These are phyloP conservation scores for Cotesia glomerata DNA, from an alignment of 1,140 invertebrate species.

Conservation along the genomic window DNA sequence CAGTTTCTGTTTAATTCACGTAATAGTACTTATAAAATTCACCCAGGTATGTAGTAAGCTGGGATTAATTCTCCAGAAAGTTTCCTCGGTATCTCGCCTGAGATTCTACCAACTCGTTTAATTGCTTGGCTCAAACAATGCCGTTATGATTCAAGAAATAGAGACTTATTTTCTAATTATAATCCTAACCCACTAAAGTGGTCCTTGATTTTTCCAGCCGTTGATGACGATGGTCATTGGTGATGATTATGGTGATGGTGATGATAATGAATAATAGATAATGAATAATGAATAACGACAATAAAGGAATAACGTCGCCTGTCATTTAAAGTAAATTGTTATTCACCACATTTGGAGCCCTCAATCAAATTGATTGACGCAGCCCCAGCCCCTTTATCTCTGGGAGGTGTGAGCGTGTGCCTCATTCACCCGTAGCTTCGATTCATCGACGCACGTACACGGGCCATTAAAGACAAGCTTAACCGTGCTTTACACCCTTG, in stretches of 20 bases:
- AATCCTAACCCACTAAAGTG: no score
- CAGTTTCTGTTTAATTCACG: background rate
- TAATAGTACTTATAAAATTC: conserved; percentile 14
- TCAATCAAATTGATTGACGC: conserved; percentile 47
- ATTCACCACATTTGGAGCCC: conserved; percentile 36
- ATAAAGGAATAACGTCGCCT: conserved; percentile 15
- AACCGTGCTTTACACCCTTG: background rate
- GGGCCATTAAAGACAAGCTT: conserved; percentile 10
- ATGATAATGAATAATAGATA: background rate
- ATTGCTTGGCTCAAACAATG: no score
- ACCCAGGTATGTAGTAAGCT: background rate
- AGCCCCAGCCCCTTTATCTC: conserved; percentile 1
- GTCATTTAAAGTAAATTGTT: conserved; percentile 41
- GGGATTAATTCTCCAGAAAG: background rate
- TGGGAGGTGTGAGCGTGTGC: background rate
- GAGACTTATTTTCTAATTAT: no score
- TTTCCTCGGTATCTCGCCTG: background rate
- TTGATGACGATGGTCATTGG: no score
- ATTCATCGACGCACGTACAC: conserved; percentile 12
- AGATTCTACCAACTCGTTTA: no score
- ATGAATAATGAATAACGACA: conserved; percentile 6
- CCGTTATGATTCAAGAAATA: no score
- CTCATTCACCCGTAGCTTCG: background rate
- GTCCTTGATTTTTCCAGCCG: no score
- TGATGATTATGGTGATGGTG: background rate